Conservation (phyloP, 2,888 invertebrate species). For the Phaonia tiefii region DNA sequence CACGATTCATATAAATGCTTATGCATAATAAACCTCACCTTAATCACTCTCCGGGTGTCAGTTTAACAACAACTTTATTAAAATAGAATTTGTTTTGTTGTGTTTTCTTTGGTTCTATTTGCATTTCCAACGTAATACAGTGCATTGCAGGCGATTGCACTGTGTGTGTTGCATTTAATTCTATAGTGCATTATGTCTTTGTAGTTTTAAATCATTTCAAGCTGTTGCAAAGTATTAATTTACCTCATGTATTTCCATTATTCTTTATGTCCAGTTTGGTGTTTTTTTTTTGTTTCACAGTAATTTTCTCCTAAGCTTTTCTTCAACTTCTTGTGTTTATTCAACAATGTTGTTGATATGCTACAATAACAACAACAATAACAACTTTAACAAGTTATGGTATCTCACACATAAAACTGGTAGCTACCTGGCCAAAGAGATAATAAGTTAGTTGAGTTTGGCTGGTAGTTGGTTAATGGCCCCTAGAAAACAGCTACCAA, state of each 20-base stretch:
- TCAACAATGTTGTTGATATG: constrained; percentile 31
- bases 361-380: constrained; percentile 10
- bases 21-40: constrained; percentile 64
- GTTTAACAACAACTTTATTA: constrained; percentile 65
- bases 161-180: too few relatives aligned
- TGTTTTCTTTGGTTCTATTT: too few relatives aligned
- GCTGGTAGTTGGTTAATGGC: constrained; percentile 8
- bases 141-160: neutral
- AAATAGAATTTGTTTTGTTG: constrained; percentile 56
- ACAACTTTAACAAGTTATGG: constrained; percentile 34
- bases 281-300: neutral
- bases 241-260: constrained; percentile 24
- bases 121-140: constrained; percentile 13
- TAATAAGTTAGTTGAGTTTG: constrained; percentile 2
- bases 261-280: constrained; percentile 10
- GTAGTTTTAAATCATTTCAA: neutral
- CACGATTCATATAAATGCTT: neutral
- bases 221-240: constrained; percentile 27
- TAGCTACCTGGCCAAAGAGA: constrained; percentile 16
- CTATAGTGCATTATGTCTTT: neutral
- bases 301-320: constrained; percentile 18
- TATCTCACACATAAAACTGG: constrained; percentile 41
- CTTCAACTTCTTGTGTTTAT: neutral
- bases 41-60: constrained; percentile 64
- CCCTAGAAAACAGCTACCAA: constrained; percentile 23